A percentile compares a stretch with the other conserved stretches of the same genome.
Evolutionary conservation across 2,113 vertebrate species (phyloP).

Genomic region (Nematolebias whitei): DNA sequence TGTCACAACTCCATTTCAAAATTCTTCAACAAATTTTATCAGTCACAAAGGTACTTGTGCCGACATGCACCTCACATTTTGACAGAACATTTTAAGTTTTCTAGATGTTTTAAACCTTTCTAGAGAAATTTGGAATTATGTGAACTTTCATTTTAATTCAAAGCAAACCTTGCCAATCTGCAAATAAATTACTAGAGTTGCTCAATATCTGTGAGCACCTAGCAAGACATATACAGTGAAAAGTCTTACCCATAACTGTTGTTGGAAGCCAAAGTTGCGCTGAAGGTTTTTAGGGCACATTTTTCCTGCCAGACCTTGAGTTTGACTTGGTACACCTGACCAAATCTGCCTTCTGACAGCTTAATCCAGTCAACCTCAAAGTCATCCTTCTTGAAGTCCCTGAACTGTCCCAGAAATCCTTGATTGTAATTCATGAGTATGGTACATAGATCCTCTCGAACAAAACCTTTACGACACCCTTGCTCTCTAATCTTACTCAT

Average conservation of each 20-base stretch:
- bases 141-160: neutral
- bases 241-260: slow-evolving; percentile 75
- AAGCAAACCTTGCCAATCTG: neutral
- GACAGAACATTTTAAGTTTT: too few relatives aligned
- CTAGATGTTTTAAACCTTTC: too few relatives aligned
- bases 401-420: slow-evolving; percentile 41
- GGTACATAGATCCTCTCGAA: slow-evolving; percentile 23
- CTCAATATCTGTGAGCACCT: neutral
- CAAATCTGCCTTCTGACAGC: slow-evolving; percentile 81
- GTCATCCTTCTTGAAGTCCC: slow-evolving; percentile 80
- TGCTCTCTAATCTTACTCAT: slow-evolving; percentile 39
- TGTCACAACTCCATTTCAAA: too few relatives aligned
- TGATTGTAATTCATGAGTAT: slow-evolving; percentile 52
- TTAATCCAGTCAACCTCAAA: slow-evolving; percentile 85
- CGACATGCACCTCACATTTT: too few relatives aligned
- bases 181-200: neutral
- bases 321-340: slow-evolving; percentile 84
- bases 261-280: slow-evolving; percentile 56
- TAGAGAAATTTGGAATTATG: too few relatives aligned
- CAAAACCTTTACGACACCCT: slow-evolving; percentile 1
- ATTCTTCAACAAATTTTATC: too few relatives aligned
- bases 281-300: slow-evolving; percentile 81
- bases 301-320: slow-evolving; percentile 80
- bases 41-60: too few relatives aligned
- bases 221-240: neutral